Conservation (phyloP, 2,113 vertebrate genomes). For the Seriola dumerili region DNA sequence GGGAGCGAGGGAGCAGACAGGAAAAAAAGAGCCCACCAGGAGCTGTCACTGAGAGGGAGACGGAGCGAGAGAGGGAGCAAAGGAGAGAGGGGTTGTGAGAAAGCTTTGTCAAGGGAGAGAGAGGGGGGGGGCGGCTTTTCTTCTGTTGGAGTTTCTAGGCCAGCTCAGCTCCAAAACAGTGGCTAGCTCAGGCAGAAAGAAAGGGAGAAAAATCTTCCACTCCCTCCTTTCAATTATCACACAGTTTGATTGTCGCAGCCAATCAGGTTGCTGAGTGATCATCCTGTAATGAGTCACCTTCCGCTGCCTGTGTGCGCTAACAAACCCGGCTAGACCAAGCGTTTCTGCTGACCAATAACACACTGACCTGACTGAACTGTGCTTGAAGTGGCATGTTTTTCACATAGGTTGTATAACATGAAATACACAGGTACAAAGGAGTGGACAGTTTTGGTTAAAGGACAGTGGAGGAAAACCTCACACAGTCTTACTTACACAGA, state of each 20-base stretch:
- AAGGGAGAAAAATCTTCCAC: constrained; percentile 40
- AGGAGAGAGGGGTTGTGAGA: constrained; percentile 69
- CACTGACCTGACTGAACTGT: constrained; percentile 10
- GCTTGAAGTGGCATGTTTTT: not conserved
- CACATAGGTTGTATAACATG: constrained; percentile 4
- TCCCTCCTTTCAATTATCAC: constrained; percentile 69
- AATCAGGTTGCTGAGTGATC: constrained; percentile 59
- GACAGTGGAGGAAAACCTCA: not conserved
- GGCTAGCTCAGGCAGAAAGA: constrained; percentile 55
- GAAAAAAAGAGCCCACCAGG: constrained; percentile 68
- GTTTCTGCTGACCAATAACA: constrained; percentile 12
- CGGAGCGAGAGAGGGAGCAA: constrained; percentile 62
- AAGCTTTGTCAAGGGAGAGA: constrained; percentile 53
- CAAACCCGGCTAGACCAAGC: constrained; percentile 12
- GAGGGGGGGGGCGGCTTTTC: constrained; percentile 37
- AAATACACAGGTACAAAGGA: not conserved
- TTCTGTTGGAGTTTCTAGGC: constrained; percentile 71
- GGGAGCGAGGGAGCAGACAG: constrained; percentile 50
- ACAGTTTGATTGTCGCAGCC: constrained; percentile 70
- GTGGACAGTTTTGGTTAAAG: not conserved
- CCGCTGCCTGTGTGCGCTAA: constrained; percentile 1
- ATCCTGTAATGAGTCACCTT: constrained; percentile 45
- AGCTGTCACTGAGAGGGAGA: constrained; percentile 71
- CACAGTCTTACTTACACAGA: constrained; percentile 18
- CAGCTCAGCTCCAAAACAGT: constrained; percentile 60